Conservation (phyloP, 2,888 invertebrate species). For the Scaptomyza flava region DNA sequence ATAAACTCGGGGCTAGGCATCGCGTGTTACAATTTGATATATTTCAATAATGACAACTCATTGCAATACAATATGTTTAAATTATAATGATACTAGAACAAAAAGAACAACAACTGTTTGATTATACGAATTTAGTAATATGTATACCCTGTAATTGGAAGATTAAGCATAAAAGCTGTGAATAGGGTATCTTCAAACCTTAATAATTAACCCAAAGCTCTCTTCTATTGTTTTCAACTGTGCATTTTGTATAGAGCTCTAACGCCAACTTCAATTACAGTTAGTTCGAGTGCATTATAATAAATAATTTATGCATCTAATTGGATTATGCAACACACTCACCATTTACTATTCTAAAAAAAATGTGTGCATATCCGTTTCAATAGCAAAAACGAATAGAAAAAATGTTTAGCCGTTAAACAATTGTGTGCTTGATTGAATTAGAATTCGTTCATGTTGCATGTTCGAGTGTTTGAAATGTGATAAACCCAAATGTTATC, state of each 20-base stretch:
- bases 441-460: conserved; percentile 8
- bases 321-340: conserved; percentile 41
- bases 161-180: not conserved
- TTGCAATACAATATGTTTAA: not conserved
- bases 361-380: conserved; percentile 4
- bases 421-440: conserved; percentile 18
- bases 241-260: not conserved
- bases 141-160: not conserved
- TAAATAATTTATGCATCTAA: conserved; percentile 44
- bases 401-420: conserved; percentile 17
- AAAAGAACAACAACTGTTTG: not conserved
- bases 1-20: conserved; percentile 1
- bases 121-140: not conserved
- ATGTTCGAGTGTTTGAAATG: conserved; percentile 21
- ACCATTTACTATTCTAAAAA: conserved; percentile 7
- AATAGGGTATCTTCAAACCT: not conserved
- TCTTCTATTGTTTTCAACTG: not conserved
- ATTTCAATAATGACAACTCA: not conserved
- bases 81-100: not conserved
- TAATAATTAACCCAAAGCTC: not conserved
- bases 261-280: conserved; percentile 7
- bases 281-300: conserved; percentile 27
- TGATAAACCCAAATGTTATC: conserved; percentile 11
- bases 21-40: not conserved
- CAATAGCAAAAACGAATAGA: not conserved